These are phyloP conservation scores for Murina feae DNA, from an alignment of 2,113 vertebrate genomes.

Conservation along the genomic window DNA sequence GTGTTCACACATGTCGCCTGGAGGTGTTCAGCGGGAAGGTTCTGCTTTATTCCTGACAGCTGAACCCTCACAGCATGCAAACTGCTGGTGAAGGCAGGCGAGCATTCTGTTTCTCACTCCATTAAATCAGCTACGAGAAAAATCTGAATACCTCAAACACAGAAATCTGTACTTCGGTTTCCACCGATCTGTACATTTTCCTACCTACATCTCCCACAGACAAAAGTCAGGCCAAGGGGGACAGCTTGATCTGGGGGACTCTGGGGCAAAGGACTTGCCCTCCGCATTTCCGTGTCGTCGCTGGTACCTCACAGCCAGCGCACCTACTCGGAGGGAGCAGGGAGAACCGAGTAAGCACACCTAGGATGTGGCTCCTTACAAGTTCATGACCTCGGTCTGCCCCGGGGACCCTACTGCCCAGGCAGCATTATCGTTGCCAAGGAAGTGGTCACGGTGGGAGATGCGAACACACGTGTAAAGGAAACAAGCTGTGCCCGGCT, in stretches of 20 bases:
- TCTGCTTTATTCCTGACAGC: not conserved
- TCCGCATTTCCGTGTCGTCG: not conserved
- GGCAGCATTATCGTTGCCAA: not conserved
- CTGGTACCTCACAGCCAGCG: not conserved
- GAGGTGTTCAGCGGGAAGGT: not conserved
- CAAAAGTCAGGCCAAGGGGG: not conserved
- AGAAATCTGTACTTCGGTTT: not conserved
- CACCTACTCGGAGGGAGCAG: not conserved
- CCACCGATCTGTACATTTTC: not conserved
- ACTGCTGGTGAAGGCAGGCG: not conserved
- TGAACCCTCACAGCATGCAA: not conserved
- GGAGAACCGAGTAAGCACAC: not conserved
- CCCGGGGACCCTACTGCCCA: not conserved
- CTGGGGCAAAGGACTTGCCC: not conserved
- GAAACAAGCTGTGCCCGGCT: not conserved
- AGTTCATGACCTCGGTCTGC: not conserved
- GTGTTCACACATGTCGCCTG: not conserved
- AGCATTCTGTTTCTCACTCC: not conserved
- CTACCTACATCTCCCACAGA: not conserved
- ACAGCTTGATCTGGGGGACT: too few relatives aligned
- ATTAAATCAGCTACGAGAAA: not conserved
- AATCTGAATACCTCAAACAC: not conserved
- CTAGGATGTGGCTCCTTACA: fast-evolving
- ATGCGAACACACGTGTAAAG: not conserved
- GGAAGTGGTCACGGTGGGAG: not conserved